phyloP scores from a whole-genome alignment of 2,797 vertebrate genomes.

The Danio choprae region DNA sequence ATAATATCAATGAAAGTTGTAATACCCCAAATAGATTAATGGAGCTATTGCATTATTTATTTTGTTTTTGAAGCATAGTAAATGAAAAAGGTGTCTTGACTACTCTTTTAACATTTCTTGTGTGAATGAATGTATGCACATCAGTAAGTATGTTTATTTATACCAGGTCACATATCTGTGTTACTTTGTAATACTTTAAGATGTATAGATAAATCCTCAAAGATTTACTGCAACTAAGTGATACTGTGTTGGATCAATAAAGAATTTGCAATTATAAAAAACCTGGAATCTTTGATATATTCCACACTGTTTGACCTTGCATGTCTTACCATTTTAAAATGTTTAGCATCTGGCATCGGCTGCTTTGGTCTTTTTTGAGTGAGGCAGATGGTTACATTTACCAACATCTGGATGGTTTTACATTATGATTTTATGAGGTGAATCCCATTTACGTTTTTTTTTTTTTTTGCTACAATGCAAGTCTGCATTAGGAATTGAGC shows the following conservation, averaged over 20 bases:
- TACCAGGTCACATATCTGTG: background rate
- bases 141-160: background rate
- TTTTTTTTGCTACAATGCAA: slow-evolving; percentile 10
- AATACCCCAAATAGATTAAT: too few relatives aligned
- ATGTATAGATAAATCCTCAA: background rate
- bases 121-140: background rate
- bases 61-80: too few relatives aligned
- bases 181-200: background rate
- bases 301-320: slow-evolving; percentile 9
- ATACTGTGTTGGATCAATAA: background rate
- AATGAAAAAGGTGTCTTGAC: background rate
- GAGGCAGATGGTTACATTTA: slow-evolving; percentile 52
- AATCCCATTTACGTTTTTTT: slow-evolving; percentile 23
- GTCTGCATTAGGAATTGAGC: background rate
- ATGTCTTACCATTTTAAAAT: background rate
- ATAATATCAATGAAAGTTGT: too few relatives aligned
- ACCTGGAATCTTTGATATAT: background rate
- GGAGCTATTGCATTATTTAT: too few relatives aligned
- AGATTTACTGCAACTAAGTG: background rate
- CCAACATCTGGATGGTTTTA: slow-evolving; percentile 26
- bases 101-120: background rate
- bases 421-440: slow-evolving; percentile 27
- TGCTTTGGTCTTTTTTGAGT: slow-evolving; percentile 1
- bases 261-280: background rate
- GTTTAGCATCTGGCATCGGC: slow-evolving; percentile 37